Conservation (phyloP, 2,888 invertebrate species). For the Drosophila paramelanica region DNA sequence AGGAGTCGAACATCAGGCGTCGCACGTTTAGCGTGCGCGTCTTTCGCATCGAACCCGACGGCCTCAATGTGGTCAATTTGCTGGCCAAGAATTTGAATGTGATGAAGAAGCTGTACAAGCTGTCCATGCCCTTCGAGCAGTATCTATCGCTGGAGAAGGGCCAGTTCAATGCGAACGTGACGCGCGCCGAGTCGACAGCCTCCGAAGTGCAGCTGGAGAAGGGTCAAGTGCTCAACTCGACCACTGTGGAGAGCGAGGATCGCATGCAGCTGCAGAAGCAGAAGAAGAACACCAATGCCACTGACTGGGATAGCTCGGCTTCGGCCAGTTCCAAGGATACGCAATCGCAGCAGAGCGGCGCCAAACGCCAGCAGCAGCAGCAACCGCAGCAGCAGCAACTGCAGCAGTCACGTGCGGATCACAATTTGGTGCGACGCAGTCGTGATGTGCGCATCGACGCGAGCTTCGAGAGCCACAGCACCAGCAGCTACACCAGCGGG, state of each 20-base stretch:
- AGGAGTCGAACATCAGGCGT: slow-evolving; percentile 86
- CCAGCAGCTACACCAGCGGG: slow-evolving; percentile 68
- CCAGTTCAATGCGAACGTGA: slow-evolving; percentile 72
- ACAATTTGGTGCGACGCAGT: slow-evolving; percentile 34
- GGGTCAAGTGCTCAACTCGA: slow-evolving; percentile 69
- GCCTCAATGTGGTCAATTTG: slow-evolving; percentile 81
- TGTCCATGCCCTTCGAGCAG: slow-evolving; percentile 84
- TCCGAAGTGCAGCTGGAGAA: slow-evolving; percentile 53
- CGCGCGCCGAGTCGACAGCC: slow-evolving; percentile 44
- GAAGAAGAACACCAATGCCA: slow-evolving; percentile 21
- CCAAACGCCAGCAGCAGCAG: slow-evolving; percentile 58
- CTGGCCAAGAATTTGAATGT: slow-evolving; percentile 86
- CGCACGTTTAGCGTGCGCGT: slow-evolving; percentile 84
- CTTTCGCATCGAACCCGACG: slow-evolving; percentile 85
- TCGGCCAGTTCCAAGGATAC: slow-evolving; percentile 80
- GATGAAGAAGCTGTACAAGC: slow-evolving; percentile 86
- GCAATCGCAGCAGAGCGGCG: slow-evolving; percentile 44
- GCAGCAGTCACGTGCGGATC: background rate
- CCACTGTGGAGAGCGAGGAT: slow-evolving; percentile 74
- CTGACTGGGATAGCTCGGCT: slow-evolving; percentile 83
- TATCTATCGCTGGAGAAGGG: slow-evolving; percentile 83
- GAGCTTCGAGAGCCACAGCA: slow-evolving; percentile 69
- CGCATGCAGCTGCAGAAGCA: slow-evolving; percentile 58
- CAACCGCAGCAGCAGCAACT: slow-evolving; percentile 20
- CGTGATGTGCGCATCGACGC: slow-evolving; percentile 44